Evolutionary conservation across 2,888 invertebrate species (phyloP), one percentile per base, ranked within the genome.

Genomic region (Drosophila colorata): DNA sequence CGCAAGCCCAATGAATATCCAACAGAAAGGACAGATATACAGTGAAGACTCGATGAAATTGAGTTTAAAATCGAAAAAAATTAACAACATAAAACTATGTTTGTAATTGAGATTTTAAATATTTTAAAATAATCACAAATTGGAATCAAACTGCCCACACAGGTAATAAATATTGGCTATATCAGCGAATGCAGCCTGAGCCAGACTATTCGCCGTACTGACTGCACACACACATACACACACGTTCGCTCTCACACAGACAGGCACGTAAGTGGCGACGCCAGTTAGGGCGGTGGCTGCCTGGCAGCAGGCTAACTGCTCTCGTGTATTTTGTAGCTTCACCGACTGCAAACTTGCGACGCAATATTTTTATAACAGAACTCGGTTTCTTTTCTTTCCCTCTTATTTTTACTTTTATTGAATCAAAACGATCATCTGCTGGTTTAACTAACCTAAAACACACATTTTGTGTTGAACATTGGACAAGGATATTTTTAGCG

Each of bases 251-350:
- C 28, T 52, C 44, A 52, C 51, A 67, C 51, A 56, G 31, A 65
- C 44, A 48, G 63, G 28, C n/a, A 80, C 68, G 74, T 77, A 77
- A 74, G 74, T 80, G 68, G 64, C 80, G 74, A 72, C 88, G 88
- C 79, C 87, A 85, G 81, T 80, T 80, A 74, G 88, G 84, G 89
- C 89, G 84, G 89, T 84, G 84, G 88, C 89, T 76, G 77, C 47
- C 64, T 69, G 82, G 55, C 77, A 66, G 57, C 66, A 65, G 75
- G 66, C 71, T 74, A 57, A 68, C 68, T 68, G 63, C 65, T 76
- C 65, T 74, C 35, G 53, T 44, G 18, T 40, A 48, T 35, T 55
- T 53, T 60, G 47, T 75, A 46, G 58, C 38, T 31, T 47, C 46
- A 41, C 51, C 56, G 69, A 58, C 71, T 68, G 80, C 69, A 66